These are phyloP conservation scores for Apodemia hepburni DNA, from an alignment of 2,888 invertebrate species.

Conservation along the genomic window DNA sequence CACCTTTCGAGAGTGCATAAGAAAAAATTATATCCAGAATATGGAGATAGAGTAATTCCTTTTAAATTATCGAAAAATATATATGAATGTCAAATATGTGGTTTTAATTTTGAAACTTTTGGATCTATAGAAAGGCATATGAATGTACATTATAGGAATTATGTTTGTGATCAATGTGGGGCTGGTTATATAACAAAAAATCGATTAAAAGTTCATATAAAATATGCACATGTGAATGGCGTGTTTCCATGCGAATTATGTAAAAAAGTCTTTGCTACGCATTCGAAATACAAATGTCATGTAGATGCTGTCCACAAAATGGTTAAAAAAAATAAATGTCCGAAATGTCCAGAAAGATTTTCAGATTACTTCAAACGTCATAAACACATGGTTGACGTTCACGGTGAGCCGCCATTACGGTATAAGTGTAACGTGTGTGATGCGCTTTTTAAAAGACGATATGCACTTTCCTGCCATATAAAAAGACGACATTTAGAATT, in stretches of 20 bases:
- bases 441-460: slow-evolving; percentile 36
- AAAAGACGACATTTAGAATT: slow-evolving; percentile 58
- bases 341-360: slow-evolving; percentile 55
- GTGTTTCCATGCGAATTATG: slow-evolving; percentile 51
- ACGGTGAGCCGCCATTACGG: slow-evolving; percentile 48
- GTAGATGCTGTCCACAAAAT: slow-evolving; percentile 52
- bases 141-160: slow-evolving; percentile 62
- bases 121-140: slow-evolving; percentile 60
- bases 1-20: slow-evolving; percentile 49
- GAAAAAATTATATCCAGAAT: slow-evolving; percentile 46
- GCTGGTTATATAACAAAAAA: slow-evolving; percentile 57
- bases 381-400: slow-evolving; percentile 54
- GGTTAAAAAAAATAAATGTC: slow-evolving; percentile 55
- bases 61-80: slow-evolving; percentile 46
- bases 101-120: slow-evolving; percentile 55
- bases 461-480: slow-evolving; percentile 50
- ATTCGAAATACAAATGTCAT: slow-evolving; percentile 54
- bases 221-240: slow-evolving; percentile 49
- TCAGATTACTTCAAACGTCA: slow-evolving; percentile 56
- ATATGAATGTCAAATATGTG: slow-evolving; percentile 54
- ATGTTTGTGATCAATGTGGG: slow-evolving; percentile 57
- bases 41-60: slow-evolving; percentile 54
- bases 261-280: slow-evolving; percentile 49
- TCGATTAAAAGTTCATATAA: slow-evolving; percentile 52
- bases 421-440: slow-evolving; percentile 60